Evolutionary conservation across 2,797 vertebrate species (phyloP), one percentile per base, ranked within the genome.

Genomic region (Galaxias olidus): DNA sequence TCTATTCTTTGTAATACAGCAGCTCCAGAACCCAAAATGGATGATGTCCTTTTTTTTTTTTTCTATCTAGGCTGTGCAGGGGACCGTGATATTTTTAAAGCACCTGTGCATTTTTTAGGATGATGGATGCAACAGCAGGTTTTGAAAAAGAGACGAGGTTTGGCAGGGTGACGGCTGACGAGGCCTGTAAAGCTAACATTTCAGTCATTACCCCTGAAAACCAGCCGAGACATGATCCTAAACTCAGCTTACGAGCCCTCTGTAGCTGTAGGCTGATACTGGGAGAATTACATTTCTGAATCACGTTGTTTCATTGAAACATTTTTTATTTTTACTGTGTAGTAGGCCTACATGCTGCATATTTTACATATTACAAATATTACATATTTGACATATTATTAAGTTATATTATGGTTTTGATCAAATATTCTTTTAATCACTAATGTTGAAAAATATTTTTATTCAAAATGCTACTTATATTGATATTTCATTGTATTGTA

Each of bases 1-100:
- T 90, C 82, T 58, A 65, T 82, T 83, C 73, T 85, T 90, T 90
- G 90, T 94, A 90, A 72, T 94, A 91, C 89, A 91, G 90, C 91
- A 93, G 80, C 88, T 90, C 86, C 49, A 80, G 77, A 84, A 65
- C 30, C 75, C 73, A 87, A 86, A 89, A 88, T 72, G 84, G 83
- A 66, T 65, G 59, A 52, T 65, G 78, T 66, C 58, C 72, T 69
- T 40, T 54, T 64, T 60, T 77, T 73, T 63, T 82, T 52, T 64
- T 43, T 48, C 59, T 41, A 49, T 18, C 65, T 74, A 78, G 80
- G 70, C 71, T 43, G 68, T 58, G 69, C 78, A 73, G 66, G 63
- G 76, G 74, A 69, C 73, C 47, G n/a, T 68, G 83, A 75, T 81
- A 75, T 85, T 90, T 80, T 82, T 70, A 74, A 82, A 77, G 73